Evolutionary conservation across 2,113 vertebrate genomes (phyloP).

Genomic region (Paedocypris sp.): DNA sequence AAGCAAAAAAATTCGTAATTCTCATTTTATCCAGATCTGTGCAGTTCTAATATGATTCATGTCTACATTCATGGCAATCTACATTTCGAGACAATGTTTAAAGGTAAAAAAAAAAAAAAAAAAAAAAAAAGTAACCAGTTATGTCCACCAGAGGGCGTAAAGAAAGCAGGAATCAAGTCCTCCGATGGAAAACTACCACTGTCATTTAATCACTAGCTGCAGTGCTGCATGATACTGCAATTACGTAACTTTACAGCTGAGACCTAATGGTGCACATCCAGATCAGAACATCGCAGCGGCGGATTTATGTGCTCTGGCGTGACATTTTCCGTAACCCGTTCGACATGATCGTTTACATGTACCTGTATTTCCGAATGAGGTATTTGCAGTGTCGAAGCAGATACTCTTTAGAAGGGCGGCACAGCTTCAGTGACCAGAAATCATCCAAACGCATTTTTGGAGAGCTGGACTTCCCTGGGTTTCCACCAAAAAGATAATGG

Average conservation of each 20-base stretch:
- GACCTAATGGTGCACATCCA: neutral
- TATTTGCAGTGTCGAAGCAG: constrained; percentile 95
- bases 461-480: constrained; percentile 96
- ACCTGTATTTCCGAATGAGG: constrained; percentile 63
- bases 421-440: constrained; percentile 97
- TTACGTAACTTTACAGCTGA: constrained; percentile 10
- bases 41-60: too few species aligned
- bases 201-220: constrained; percentile 12
- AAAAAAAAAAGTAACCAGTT: neutral
- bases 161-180: neutral
- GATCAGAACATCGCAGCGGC: neutral
- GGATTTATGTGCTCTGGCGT: too few species aligned
- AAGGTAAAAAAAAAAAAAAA: too few species aligned
- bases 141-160: constrained; percentile 40
- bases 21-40: too few species aligned
- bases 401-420: constrained; percentile 94
- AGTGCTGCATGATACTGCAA: constrained; percentile 18
- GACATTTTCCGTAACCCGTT: neutral
- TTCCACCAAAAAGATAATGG: constrained; percentile 97
- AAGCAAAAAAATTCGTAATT: too few species aligned
- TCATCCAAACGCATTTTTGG: constrained; percentile 98
- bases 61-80: too few species aligned
- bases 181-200: constrained; percentile 23
- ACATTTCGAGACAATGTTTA: too few species aligned
- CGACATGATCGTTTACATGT: neutral